phyloP scores from a whole-genome alignment of 2,888 invertebrate genomes.

The Rhagophthalmus giganteus region DNA sequence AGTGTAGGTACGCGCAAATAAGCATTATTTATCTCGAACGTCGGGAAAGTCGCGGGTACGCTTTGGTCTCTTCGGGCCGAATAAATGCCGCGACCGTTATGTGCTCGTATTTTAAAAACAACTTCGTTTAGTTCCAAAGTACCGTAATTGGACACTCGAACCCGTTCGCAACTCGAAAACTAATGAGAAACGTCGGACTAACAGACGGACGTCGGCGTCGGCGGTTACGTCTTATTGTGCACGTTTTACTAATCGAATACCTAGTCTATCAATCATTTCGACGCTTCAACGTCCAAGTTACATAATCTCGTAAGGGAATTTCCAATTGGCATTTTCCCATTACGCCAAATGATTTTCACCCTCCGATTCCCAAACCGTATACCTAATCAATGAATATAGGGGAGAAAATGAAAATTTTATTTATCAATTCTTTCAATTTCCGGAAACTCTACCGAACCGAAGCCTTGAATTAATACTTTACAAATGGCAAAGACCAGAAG shows the following conservation, averaged over 20 bases:
- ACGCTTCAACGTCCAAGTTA: constrained; percentile 9
- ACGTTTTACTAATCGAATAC: constrained; percentile 13
- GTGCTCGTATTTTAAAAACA: no score
- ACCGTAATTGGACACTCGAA: no score
- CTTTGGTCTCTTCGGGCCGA: no score
- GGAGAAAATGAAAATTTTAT: background rate
- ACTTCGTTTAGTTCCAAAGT: no score
- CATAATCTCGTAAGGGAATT: constrained; percentile 18
- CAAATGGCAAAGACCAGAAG: background rate
- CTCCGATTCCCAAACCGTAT: constrained; percentile 8
- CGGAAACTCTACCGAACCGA: background rate
- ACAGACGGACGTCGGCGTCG: no score
- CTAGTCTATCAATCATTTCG: constrained; percentile 15
- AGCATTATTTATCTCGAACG: no score
- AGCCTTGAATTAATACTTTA: background rate
- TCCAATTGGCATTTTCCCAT: constrained; percentile 26
- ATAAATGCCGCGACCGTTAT: no score
- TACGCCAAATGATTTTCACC: constrained; percentile 22
- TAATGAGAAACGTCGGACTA: no score
- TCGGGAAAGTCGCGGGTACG: no score
- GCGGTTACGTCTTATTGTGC: no score
- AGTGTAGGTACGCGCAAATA: no score
- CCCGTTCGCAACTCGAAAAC: no score
- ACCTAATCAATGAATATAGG: constrained; percentile 14
- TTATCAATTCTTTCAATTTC: background rate